phyloP scores from a whole-genome alignment of 2,888 invertebrate species.

The Microplitis deprimator region DNA sequence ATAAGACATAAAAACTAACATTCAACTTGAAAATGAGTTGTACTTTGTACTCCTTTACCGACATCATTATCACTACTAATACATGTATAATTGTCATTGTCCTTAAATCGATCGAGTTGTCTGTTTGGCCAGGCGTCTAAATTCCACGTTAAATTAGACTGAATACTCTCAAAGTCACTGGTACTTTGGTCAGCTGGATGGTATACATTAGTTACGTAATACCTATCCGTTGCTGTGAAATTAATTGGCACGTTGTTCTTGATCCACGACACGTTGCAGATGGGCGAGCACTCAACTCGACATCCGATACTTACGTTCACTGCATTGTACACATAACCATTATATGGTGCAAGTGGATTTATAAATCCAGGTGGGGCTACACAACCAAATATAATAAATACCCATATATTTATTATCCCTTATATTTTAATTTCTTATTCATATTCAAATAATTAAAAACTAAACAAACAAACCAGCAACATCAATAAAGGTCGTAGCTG shows the following conservation, averaged over 20 bases:
- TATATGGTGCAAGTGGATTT: slow-evolving; percentile 85
- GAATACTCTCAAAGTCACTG: slow-evolving; percentile 90
- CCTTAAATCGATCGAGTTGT: slow-evolving; percentile 82
- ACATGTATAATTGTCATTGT: slow-evolving; percentile 86
- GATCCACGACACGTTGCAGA: slow-evolving; percentile 88
- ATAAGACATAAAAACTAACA: slow-evolving; percentile 73
- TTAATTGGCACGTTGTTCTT: slow-evolving; percentile 83
- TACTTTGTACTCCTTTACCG: slow-evolving; percentile 86
- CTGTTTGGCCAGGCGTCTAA: slow-evolving; percentile 87
- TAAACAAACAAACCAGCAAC: slow-evolving; percentile 75
- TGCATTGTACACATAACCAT: slow-evolving; percentile 84
- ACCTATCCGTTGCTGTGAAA: slow-evolving; percentile 73
- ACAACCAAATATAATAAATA: neutral
- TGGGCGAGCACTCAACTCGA: slow-evolving; percentile 90
- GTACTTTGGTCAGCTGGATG: slow-evolving; percentile 83
- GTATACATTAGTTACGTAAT: slow-evolving; percentile 79
- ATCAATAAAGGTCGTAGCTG: slow-evolving; percentile 79
- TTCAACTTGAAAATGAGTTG: slow-evolving; percentile 89
- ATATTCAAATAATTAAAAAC: neutral
- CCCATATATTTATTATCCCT: too few relatives aligned
- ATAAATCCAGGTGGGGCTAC: slow-evolving; percentile 91
- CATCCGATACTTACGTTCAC: slow-evolving; percentile 81
- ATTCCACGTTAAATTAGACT: slow-evolving; percentile 91
- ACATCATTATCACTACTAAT: slow-evolving; percentile 83
- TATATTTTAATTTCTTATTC: neutral